Base-by-base conservation (phyloP, 2,113 vertebrate genomes). In the Aythya baeri region DNA sequence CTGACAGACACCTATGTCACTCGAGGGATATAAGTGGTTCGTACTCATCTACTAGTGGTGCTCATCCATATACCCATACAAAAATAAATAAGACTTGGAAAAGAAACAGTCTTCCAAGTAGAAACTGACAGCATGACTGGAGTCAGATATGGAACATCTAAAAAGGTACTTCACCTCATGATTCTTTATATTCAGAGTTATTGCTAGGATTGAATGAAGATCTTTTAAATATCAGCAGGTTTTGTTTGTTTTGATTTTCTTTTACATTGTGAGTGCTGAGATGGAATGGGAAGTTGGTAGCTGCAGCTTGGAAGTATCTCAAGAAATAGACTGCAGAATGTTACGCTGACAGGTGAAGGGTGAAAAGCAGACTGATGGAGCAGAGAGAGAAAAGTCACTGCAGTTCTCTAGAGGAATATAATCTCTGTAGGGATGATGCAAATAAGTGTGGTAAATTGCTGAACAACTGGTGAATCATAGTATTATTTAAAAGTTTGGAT, bases 391-490 rank as follows among this genome's bases (percentile, higher is more conserved):
- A 34, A 85, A 78, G 7, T 26, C 17, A 17, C 17, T 57, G 46
- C 10, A 41, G 41, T 41, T 41, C 41, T 41, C 13, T 12, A 29
- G 7, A 11, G 41, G 18, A 86, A 54, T 4, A 5, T 36, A n/a
- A 50, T 72, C 27, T 59, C 70, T 8, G 0, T 41, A 31, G 4
- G 2, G 5, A 34, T 66, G 17, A 61, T 4, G 1, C 8, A 65
- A 6, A 72, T 6, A 75, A 77, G 25, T 31, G 10, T 38, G 18
- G 16, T 52, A 59, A 75, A 5, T 61, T 7, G 34, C 23, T 58
- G 62, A 91, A 86, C 17, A 52, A 43, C 13, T n/a, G 41, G 25
- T n/a, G 38, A 26, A 14, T 36, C 21, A 16, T 9, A 26, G 31
- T 36, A 27, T 21, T 67, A 66, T 38, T 72, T 66, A 62, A 21